Evolutionary conservation across 2,797 vertebrate species (phyloP), one percentile per base, ranked within the genome.

Genomic region (Pitangus sulphuratus): DNA sequence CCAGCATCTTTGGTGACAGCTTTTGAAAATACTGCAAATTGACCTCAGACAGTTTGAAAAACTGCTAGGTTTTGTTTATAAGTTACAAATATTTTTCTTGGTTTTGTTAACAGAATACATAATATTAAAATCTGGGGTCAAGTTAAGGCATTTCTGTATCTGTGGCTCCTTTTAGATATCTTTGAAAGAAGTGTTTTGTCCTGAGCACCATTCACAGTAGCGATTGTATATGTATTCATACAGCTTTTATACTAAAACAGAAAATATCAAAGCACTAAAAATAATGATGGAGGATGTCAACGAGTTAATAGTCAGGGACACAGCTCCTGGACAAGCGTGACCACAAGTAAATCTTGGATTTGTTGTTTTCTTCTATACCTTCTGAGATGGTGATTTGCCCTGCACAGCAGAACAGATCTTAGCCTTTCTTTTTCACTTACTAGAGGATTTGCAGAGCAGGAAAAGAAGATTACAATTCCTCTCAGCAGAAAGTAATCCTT

Each of bases 381-480:
- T 95, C 92, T 86, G 78, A 74, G 16, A 92, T 91, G 94, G 74
- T 93, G 94, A 96, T 97, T 94, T 97, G 92, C 83, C 65, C 56
- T 75, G 81, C 81, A 56, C 81, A 92, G 81, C 51, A 93, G 72
- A 93, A 97, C 93, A 90, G 87, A 60, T 86, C 81, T 92, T 91
- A 74, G 78, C 79, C 84, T 96, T 97, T 95, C 71, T 88, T 87
- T 95, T 91, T 48, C 80, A 31, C 87, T 96, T 95, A 95, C 84
- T 81, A 75, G 92, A 94, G 77, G 92, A 96, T 97, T 95, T 97
- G 64, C 82, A 95, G 90, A 97, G 88, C 88, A 97, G 90, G 96
- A 96, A 97, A 96, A 95, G 95, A 93, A 95, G 97, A 97, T 97
- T 97, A 91, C 72, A 89, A 60, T 92, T 87, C 82, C 80, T 95